Evolutionary conservation across 2,113 vertebrate genomes (phyloP), one percentile per base, ranked within the genome.

Genomic region (Mormoops blainvillei): DNA sequence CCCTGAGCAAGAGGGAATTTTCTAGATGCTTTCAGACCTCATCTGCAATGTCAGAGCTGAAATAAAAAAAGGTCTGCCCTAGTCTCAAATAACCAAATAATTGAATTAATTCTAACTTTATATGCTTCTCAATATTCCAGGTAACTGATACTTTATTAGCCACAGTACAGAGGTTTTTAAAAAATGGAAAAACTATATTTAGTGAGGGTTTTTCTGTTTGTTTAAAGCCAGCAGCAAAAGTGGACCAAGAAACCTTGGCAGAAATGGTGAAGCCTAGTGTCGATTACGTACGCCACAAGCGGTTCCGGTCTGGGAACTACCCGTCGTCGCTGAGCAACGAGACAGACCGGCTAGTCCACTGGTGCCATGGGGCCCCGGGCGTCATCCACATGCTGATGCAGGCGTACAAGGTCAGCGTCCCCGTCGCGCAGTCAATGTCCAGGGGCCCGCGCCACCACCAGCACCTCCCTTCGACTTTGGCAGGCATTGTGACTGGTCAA

Each of bases 281-380:
- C 12, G 99, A 99, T 98, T 99, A 99, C 0, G 97, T 99, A 67
- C 99, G 99, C 45, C 99, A 99, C 98, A 99, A 99, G 98, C 99
- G 97, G 97, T 99, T 99, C 95, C 98, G 99, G 33, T 99, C 99
- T 0, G 99, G 99, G 71, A 99, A 99, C 97, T 99, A 99, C 89
- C 99, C 99, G 0, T 99, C 99, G 0, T 99, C 99, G 0, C 98
- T 99, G 88, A 99, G 99, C 98, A 99, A 99, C 8, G 99, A 99
- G 98, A 99, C 99, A 0, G 99, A 99, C 97, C 98, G 99, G 0
- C 98, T 99, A 97, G 99, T 99, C 8, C 99, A 99, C 94, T 99
- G 99, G 99, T 99, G 99, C 93, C 99, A 99, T 0, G 99, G 99
- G 4, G 99, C 99, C 0, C 99, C 99, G 0, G 99, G 99, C 0